These are phyloP conservation scores for Tyrannus savana DNA, from an alignment of 2,113 vertebrate genomes.

Conservation along the genomic window DNA sequence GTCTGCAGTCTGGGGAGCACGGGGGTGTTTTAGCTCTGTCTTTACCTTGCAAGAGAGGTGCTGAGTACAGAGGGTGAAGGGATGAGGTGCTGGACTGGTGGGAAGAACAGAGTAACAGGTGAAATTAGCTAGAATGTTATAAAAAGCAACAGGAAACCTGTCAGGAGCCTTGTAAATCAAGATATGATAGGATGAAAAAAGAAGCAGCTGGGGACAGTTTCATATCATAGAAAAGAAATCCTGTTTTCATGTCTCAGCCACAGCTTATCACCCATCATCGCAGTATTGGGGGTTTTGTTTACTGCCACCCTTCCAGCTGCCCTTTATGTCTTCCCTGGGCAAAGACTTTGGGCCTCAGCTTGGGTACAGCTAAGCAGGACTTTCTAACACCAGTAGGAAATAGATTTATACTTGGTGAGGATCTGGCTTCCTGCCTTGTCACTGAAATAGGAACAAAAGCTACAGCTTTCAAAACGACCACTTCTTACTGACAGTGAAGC, in stretches of 20 bases:
- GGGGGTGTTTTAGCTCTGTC: background rate
- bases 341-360: background rate
- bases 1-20: background rate
- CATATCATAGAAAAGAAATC: background rate
- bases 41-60: background rate
- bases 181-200: background rate
- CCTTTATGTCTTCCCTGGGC: background rate
- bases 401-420: background rate
- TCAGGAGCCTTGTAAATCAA: background rate
- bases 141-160: slow-evolving; percentile 33
- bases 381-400: background rate
- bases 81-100: background rate
- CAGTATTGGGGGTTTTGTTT: background rate
- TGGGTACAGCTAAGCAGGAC: background rate
- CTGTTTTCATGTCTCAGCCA: background rate
- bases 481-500: background rate
- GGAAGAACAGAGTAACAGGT: background rate
- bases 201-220: slow-evolving; percentile 19
- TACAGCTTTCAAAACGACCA: background rate
- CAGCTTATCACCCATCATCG: background rate
- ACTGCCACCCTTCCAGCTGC: background rate
- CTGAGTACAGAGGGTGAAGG: background rate
- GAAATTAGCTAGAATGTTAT: background rate
- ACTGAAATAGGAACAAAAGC: background rate
- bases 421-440: background rate